Percentiles rank a stretch among this genome's conserved stretches.
Conservation (phyloP, 92 coral and sea anemone species). For the Plumapathes pennacea region DNA sequence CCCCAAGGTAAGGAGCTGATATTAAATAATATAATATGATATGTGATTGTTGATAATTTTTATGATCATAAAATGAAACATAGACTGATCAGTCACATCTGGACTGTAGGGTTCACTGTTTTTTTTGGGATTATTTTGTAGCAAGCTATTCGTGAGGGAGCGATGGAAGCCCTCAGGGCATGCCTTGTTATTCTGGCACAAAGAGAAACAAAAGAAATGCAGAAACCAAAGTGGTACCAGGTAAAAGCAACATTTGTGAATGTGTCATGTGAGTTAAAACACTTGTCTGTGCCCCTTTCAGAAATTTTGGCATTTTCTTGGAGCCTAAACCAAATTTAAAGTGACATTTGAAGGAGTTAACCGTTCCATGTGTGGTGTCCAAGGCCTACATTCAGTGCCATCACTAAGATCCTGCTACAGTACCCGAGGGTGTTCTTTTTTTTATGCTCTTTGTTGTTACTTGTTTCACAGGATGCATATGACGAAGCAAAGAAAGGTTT, state of each 20-base stretch:
- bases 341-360: too few relatives aligned
- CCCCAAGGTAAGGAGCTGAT: slow-evolving; percentile 88
- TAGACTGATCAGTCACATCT: background rate
- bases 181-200: slow-evolving; percentile 97
- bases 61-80: too few relatives aligned
- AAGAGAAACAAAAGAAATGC: slow-evolving; percentile 95
- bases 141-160: slow-evolving; percentile 99
- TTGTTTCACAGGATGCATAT: slow-evolving; percentile 71
- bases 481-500: slow-evolving; percentile 95
- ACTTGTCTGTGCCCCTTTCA: background rate
- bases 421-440: background rate
- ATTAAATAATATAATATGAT: too few relatives aligned
- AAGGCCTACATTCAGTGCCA: background rate
- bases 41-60: too few relatives aligned
- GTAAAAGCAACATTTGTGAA: slow-evolving; percentile 47
- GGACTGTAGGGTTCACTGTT: background rate
- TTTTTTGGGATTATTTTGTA: background rate
- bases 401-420: background rate
- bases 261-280: background rate
- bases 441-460: background rate
- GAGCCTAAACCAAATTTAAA: background rate
- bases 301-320: background rate
- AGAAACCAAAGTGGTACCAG: slow-evolving; percentile 85
- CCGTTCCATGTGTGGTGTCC: background rate
- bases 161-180: slow-evolving; percentile 91